phyloP scores from a whole-genome alignment of 2,888 invertebrate species.

The Napeogenes sylphis region DNA sequence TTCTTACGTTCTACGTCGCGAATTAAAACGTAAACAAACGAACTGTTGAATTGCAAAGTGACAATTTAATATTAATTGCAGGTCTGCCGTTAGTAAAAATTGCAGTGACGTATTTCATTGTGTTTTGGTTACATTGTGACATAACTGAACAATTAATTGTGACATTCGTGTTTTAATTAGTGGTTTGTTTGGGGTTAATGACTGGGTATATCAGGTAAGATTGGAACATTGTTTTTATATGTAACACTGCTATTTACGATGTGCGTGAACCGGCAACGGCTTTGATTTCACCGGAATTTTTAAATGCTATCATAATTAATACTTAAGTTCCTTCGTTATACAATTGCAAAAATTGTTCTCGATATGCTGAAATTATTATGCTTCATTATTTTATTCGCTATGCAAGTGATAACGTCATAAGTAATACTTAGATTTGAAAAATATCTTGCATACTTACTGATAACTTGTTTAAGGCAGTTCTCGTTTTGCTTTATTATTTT shows the following conservation, averaged over 20 bases:
- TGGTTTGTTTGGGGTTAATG: constrained; percentile 36
- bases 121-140: constrained; percentile 19
- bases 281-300: constrained; percentile 42
- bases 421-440: constrained; percentile 13
- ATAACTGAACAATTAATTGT: constrained; percentile 18
- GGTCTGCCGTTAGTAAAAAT: constrained; percentile 19
- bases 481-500: constrained; percentile 11
- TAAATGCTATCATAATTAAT: constrained; percentile 29
- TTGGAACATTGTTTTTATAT: constrained; percentile 22
- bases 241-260: constrained; percentile 19
- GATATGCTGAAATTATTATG: constrained; percentile 20
- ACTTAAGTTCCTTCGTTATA: constrained; percentile 28
- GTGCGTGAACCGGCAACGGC: constrained; percentile 34
- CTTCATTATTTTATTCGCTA: constrained; percentile 10
- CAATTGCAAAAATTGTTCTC: constrained; percentile 18
- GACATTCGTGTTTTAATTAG: constrained; percentile 38
- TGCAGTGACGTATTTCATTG: constrained; percentile 19
- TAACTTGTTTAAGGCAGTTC: constrained; percentile 8
- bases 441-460: constrained; percentile 7
- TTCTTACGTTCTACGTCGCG: constrained; percentile 35
- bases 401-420: background rate
- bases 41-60: constrained; percentile 28
- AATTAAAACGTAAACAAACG: constrained; percentile 42
- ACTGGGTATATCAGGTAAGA: constrained; percentile 47
- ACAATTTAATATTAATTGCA: constrained; percentile 24